Conservation (phyloP, 2,888 invertebrate genomes). For the Drosophila rellima region DNA sequence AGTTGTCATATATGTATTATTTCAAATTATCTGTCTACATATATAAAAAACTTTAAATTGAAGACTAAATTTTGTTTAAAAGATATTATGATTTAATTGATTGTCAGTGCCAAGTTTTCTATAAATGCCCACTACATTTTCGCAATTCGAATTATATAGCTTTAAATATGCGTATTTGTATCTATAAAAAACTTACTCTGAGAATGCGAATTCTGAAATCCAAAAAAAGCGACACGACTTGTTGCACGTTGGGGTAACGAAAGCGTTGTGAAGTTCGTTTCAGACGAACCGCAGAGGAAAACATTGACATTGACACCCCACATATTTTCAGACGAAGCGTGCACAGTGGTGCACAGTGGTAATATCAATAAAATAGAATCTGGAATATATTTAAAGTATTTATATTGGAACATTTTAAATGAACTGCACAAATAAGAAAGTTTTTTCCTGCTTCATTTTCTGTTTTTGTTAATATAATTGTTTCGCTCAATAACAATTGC, state of each 20-base stretch:
- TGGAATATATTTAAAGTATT: background rate
- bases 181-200: background rate
- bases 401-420: background rate
- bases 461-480: too few relatives aligned
- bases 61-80: too few relatives aligned
- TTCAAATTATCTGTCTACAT: too few relatives aligned
- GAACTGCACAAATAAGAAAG: background rate
- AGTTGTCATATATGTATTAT: too few relatives aligned
- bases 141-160: background rate
- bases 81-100: background rate
- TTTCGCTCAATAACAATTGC: too few relatives aligned
- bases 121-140: background rate
- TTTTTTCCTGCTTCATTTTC: too few relatives aligned
- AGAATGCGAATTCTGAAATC: background rate
- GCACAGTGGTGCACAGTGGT: constrained; percentile 40
- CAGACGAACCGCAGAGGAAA: constrained; percentile 9
- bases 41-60: too few relatives aligned
- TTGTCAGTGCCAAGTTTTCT: constrained; percentile 11
- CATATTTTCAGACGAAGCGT: background rate
- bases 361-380: background rate
- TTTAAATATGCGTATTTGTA: background rate
- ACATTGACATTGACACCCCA: background rate
- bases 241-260: constrained; percentile 31
- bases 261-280: constrained; percentile 37
- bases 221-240: constrained; percentile 37